Percentiles rank a stretch among this genome's conserved stretches.
Evolutionary conservation across 2,888 invertebrate genomes (phyloP).

Genomic region (Hanleya hanleyi): DNA sequence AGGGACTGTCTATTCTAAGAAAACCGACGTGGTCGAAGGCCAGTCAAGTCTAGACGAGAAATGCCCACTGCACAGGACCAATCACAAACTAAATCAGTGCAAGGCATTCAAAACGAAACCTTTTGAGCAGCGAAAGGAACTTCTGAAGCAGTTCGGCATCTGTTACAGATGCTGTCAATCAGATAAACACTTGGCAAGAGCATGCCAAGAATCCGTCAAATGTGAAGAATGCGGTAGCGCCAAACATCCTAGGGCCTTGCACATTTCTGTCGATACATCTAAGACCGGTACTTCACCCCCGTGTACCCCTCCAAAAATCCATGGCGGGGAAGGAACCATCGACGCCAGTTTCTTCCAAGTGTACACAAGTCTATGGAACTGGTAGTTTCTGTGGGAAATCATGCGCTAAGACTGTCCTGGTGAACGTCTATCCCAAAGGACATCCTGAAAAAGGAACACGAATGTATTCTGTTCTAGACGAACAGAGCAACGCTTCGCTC

Average conservation of each 20-base stretch:
- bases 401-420: slow-evolving; percentile 37
- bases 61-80: slow-evolving; percentile 20
- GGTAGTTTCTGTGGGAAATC: slow-evolving; percentile 28
- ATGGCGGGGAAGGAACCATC: not conserved
- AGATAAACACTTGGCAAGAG: not conserved
- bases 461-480: slow-evolving; percentile 36
- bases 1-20: not conserved
- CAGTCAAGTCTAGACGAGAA: not conserved
- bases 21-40: not conserved
- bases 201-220: not conserved
- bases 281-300: not conserved
- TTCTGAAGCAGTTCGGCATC: slow-evolving; percentile 23
- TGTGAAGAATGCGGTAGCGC: slow-evolving; percentile 6
- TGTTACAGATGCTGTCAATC: slow-evolving; percentile 32
- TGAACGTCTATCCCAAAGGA: slow-evolving; percentile 24
- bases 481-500: slow-evolving; percentile 39
- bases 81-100: slow-evolving; percentile 24
- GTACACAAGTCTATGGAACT: slow-evolving; percentile 29
- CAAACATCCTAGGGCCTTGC: not conserved
- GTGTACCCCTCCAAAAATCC: not conserved
- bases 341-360: slow-evolving; percentile 11
- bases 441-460: slow-evolving; percentile 13
- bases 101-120: slow-evolving; percentile 18
- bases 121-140: slow-evolving; percentile 17
- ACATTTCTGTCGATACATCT: no score